phyloP scores from a whole-genome alignment of 2,888 invertebrate species.

The Drosophila borealis region DNA sequence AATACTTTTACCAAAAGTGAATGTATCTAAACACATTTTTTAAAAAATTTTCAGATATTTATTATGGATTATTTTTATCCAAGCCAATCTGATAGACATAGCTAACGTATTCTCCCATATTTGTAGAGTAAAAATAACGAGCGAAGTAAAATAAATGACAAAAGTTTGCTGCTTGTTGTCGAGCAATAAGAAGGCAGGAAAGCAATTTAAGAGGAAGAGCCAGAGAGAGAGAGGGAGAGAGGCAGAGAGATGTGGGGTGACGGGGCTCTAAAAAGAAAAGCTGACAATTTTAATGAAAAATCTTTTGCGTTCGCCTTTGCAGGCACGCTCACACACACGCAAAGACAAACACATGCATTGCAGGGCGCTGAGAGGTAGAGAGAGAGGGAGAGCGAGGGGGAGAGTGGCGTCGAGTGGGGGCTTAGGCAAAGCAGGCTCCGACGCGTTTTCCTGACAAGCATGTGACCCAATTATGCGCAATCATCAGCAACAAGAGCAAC shows the following conservation, averaged over 20 bases:
- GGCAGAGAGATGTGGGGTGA: background rate
- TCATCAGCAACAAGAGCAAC: slow-evolving; percentile 56
- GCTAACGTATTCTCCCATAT: background rate
- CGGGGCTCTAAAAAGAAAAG: slow-evolving; percentile 47
- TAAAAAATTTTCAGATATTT: too few relatives aligned
- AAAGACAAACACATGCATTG: slow-evolving; percentile 21
- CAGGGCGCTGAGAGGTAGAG: slow-evolving; percentile 5
- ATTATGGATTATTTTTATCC: too few relatives aligned
- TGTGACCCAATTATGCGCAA: slow-evolving; percentile 79
- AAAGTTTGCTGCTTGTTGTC: slow-evolving; percentile 50
- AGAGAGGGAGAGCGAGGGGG: background rate
- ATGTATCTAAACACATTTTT: too few relatives aligned
- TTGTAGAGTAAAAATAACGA: slow-evolving; percentile 38
- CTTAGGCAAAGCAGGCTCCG: background rate
- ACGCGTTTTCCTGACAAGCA: slow-evolving; percentile 73
- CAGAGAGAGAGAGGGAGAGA: background rate
- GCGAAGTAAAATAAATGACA: slow-evolving; percentile 59
- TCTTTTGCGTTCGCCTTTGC: slow-evolving; percentile 45
- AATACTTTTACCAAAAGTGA: too few relatives aligned
- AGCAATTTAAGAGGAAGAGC: slow-evolving; percentile 55
- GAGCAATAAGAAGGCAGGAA: slow-evolving; percentile 55
- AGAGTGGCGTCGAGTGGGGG: background rate
- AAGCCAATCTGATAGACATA: background rate
- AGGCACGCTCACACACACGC: too few relatives aligned
- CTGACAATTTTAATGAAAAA: slow-evolving; percentile 76